Percentiles rank a stretch among this genome's conserved stretches.
Conservation (phyloP, 2,113 vertebrate genomes). For the Amblyornis subalaris region DNA sequence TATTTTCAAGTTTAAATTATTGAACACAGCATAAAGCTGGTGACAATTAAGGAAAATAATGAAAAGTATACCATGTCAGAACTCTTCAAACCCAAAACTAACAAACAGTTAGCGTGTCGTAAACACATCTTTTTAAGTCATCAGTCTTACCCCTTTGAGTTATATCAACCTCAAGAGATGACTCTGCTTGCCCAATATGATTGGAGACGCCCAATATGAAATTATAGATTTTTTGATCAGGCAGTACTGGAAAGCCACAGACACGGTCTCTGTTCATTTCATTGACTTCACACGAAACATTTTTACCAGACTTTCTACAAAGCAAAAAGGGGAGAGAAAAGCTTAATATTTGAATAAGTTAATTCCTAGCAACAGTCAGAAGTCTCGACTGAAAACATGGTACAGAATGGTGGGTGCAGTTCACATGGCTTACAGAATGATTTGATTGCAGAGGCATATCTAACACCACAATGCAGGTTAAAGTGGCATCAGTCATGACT, state of each 20-base stretch:
- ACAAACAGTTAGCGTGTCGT: not conserved
- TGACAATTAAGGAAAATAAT: not conserved
- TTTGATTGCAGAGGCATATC: not conserved
- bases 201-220: constrained; percentile 67
- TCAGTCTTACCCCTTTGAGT: constrained; percentile 68
- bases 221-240: constrained; percentile 60
- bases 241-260: constrained; percentile 56
- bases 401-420: not conserved
- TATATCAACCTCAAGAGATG: constrained; percentile 58
- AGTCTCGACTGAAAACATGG: not conserved
- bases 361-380: not conserved
- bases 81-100: not conserved
- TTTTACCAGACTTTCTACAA: constrained; percentile 69
- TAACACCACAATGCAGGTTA: not conserved
- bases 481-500: constrained; percentile 26
- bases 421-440: not conserved
- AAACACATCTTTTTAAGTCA: not conserved
- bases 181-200: constrained; percentile 54
- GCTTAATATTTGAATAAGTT: not conserved
- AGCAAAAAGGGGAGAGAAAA: not conserved
- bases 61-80: not conserved
- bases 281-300: constrained; percentile 22
- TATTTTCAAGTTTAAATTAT: not conserved
- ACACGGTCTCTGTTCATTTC: constrained; percentile 22
- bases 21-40: not conserved